Base-by-base conservation (phyloP, 2,797 vertebrate species). In the Dromococcyx pavoninus region DNA sequence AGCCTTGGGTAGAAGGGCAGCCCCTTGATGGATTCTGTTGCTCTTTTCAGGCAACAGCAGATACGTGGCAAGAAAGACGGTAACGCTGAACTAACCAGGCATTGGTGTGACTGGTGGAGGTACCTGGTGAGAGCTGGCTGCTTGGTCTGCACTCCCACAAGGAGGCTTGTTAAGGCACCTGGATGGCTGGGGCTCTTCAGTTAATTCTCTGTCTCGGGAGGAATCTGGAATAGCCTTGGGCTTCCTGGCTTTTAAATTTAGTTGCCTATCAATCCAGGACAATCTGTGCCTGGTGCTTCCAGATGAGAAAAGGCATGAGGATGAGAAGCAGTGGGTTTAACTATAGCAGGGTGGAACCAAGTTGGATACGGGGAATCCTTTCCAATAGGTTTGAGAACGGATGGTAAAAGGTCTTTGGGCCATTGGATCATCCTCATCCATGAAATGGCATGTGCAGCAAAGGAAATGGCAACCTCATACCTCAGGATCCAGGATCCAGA, bases 161-260 rank as follows among this genome's bases (percentile, higher is more conserved):
- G 61, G 65, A 94, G 51, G 62, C 65, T 89, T 32, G 24, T 74
- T 95, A 96, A 96, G 95, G 92, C 96, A 95, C 94, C 95, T 88
- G 94, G 70, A 89, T 93, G 73, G 57, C 76, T 84, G 76, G 94
- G 77, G 80, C 61, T 95, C 64, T 54, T 10, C 24, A 17, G 48
- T 28, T 57, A 71, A 57, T 70, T 91, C 48, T 76, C 50, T 22
- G 50, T 53, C 33, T 54, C 22, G 2, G 33, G 43, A 88, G 39
- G 61, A n/a, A 56, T 80, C 37, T 53, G 54, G 54, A 69, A 53
- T n/a, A 57, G 32, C 35, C 32, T 60, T 53, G 66, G 44, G 51
- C 33, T 83, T 91, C 35, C 57, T 28, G 11, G 32, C 39, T 89
- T 44, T 74, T 72, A 24, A 64, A 53, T 76, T 72, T 66, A 79